Percentiles rank a stretch among this genome's conserved stretches.
Evolutionary conservation across 2,888 invertebrate species (phyloP).

Genomic region (Caenorhabditis afra): DNA sequence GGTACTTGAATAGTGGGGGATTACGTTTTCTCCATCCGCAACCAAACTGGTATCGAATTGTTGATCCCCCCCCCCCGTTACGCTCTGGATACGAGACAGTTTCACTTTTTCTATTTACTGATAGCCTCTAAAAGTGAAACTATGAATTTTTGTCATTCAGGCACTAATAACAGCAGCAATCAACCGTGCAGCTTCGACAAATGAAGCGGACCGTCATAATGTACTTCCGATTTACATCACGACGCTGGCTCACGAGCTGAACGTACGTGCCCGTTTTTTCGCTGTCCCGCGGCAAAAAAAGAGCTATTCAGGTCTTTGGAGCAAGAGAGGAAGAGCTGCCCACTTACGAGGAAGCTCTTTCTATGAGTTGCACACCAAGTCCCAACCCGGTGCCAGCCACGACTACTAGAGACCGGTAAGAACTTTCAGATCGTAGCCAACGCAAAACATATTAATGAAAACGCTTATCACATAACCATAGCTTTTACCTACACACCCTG

Average conservation of each 20-base stretch:
- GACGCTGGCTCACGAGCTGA: constrained; percentile 64
- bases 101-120: too few relatives aligned
- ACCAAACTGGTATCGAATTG: background rate
- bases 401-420: constrained; percentile 46
- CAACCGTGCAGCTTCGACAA: constrained; percentile 65
- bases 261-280: constrained; percentile 30
- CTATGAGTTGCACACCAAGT: constrained; percentile 65
- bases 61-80: constrained; percentile 40
- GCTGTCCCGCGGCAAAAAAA: background rate
- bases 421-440: background rate
- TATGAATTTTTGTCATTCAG: constrained; percentile 18
- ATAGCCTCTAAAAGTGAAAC: too few relatives aligned
- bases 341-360: constrained; percentile 68
- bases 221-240: constrained; percentile 66
- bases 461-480: constrained; percentile 8
- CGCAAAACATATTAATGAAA: background rate
- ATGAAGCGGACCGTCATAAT: constrained; percentile 64
- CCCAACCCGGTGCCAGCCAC: constrained; percentile 47
- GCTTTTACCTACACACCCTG: constrained; percentile 34
- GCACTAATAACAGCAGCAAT: constrained; percentile 67
- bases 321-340: constrained; percentile 63
- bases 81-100: constrained; percentile 30
- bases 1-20: constrained; percentile 47
- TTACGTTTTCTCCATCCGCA: background rate
- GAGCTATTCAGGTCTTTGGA: constrained; percentile 49